Percentiles rank a stretch among this genome's conserved stretches.
Evolutionary conservation across 1,140 invertebrate species (phyloP).

Genomic region (Mya arenaria): DNA sequence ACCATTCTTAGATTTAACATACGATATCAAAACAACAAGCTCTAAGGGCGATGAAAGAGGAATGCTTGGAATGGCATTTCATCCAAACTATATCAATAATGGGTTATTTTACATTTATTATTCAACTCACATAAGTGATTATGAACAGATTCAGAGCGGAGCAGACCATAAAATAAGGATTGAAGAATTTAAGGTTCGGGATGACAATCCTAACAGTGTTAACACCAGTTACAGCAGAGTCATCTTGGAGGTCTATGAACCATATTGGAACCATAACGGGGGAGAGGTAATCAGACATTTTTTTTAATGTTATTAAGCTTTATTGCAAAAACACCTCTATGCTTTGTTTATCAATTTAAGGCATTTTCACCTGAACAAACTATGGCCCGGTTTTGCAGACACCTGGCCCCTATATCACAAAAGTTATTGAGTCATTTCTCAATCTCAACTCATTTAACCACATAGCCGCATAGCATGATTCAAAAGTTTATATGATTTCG

Average conservation of each 20-base stretch:
- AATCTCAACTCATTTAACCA: too few species aligned
- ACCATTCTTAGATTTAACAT: constrained; percentile 67
- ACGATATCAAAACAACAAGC: constrained; percentile 47
- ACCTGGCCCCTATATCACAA: too few species aligned
- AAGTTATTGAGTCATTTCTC: too few species aligned
- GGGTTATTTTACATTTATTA: constrained; percentile 77
- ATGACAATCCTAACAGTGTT: constrained; percentile 60
- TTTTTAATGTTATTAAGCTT: too few species aligned
- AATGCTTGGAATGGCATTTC: constrained; percentile 76
- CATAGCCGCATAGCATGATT: too few species aligned
- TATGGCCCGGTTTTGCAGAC: too few species aligned
- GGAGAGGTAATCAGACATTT: constrained; percentile 80
- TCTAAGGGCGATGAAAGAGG: constrained; percentile 74
- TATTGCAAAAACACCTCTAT: too few species aligned
- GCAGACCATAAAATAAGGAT: constrained; percentile 67
- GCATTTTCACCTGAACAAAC: too few species aligned
- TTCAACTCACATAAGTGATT: constrained; percentile 42
- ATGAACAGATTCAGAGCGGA: not conserved
- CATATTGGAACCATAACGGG: constrained; percentile 78
- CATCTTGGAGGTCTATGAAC: constrained; percentile 75
- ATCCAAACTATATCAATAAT: constrained; percentile 74
- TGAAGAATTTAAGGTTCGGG: constrained; percentile 71
- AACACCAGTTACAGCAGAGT: constrained; percentile 66
- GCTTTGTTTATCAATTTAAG: too few species aligned
- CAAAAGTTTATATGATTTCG: too few species aligned